Conservation (phyloP, 2,888 invertebrate species). For the Anarsia innoxiella region DNA sequence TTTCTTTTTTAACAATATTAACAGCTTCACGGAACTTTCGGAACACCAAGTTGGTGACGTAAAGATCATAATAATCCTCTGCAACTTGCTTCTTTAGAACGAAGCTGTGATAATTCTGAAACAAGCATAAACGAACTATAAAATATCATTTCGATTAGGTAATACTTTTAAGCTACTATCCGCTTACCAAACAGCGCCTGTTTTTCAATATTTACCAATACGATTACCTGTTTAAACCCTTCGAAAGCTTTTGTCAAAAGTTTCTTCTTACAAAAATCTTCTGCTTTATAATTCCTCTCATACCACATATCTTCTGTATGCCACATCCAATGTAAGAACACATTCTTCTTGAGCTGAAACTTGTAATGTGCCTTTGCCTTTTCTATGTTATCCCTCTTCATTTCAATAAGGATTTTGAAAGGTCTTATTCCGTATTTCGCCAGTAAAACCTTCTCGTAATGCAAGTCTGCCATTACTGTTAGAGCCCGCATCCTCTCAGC, state of each 20-base stretch:
- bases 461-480: slow-evolving; percentile 68
- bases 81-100: slow-evolving; percentile 80
- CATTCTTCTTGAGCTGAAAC: slow-evolving; percentile 61
- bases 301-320: slow-evolving; percentile 64
- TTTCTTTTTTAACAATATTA: slow-evolving; percentile 54
- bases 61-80: slow-evolving; percentile 81
- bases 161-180: not conserved
- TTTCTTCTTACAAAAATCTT: slow-evolving; percentile 67
- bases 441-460: slow-evolving; percentile 58
- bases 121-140: too few species aligned
- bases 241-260: slow-evolving; percentile 58
- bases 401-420: slow-evolving; percentile 42
- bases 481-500: slow-evolving; percentile 59
- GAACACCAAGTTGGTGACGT: slow-evolving; percentile 69
- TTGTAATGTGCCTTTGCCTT: slow-evolving; percentile 64
- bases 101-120: slow-evolving; percentile 58
- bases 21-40: slow-evolving; percentile 64
- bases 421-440: slow-evolving; percentile 54
- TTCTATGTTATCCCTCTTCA: slow-evolving; percentile 50
- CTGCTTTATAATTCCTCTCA: slow-evolving; percentile 73
- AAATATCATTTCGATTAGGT: not conserved
- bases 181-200: not conserved
- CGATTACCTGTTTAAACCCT: slow-evolving; percentile 62
- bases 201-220: not conserved
- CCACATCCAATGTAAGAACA: slow-evolving; percentile 71